phyloP scores from a whole-genome alignment of 2,797 vertebrate genomes.

The Allobates femoralis region DNA sequence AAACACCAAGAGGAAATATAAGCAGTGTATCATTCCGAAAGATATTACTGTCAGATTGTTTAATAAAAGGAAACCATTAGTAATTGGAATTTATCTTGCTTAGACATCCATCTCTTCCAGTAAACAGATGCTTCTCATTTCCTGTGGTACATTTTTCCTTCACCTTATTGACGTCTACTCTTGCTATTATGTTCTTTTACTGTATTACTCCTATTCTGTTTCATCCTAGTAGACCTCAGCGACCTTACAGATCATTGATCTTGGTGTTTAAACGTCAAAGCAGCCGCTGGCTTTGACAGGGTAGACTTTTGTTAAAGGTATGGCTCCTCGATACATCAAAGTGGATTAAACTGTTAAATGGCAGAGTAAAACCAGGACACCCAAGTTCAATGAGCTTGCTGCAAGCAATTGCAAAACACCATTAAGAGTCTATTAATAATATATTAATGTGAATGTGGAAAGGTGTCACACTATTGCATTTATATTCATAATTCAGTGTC shows the following conservation, averaged over 20 bases:
- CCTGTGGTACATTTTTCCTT: constrained; percentile 47
- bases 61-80: constrained; percentile 57
- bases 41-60: constrained; percentile 51
- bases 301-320: constrained; percentile 36
- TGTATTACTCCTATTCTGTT: constrained; percentile 28
- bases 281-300: constrained; percentile 25
- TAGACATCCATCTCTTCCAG: constrained; percentile 38
- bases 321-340: constrained; percentile 36
- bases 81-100: constrained; percentile 49
- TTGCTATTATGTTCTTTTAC: constrained; percentile 43
- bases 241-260: constrained; percentile 50
- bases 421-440: constrained; percentile 27
- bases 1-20: constrained; percentile 29
- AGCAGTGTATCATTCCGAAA: constrained; percentile 28
- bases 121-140: constrained; percentile 54
- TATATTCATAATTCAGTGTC: not conserved
- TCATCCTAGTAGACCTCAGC: constrained; percentile 38
- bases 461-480: not conserved
- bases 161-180: constrained; percentile 41
- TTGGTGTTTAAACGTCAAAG: constrained; percentile 4
- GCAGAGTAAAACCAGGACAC: constrained; percentile 11
- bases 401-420: constrained; percentile 21
- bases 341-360: constrained; percentile 19
- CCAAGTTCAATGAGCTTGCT: constrained; percentile 27
- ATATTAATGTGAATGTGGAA: constrained; percentile 2